Evolutionary conservation across 2,113 vertebrate genomes (phyloP).

Genomic region (Drymodes brunneopygia): DNA sequence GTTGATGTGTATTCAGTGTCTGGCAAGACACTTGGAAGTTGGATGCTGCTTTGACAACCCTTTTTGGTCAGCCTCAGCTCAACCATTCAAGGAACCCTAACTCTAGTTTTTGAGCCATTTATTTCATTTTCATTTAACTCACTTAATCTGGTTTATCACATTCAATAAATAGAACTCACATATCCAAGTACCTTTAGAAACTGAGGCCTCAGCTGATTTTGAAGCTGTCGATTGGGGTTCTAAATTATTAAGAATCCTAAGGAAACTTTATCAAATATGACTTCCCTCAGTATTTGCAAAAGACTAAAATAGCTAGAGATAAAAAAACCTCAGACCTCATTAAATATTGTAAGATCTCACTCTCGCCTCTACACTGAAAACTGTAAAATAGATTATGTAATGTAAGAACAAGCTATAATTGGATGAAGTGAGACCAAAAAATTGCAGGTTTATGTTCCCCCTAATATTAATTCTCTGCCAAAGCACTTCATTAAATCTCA

Average conservation of each 20-base stretch:
- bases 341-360: neutral
- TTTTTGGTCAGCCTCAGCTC: neutral
- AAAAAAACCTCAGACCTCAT: neutral
- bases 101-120: neutral
- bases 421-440: slow-evolving; percentile 51
- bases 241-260: neutral
- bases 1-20: neutral
- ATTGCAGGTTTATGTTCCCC: slow-evolving; percentile 6
- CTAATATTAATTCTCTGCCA: slow-evolving; percentile 49
- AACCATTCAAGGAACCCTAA: neutral
- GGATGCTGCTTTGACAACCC: neutral
- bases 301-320: slow-evolving; percentile 5
- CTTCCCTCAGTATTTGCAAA: neutral
- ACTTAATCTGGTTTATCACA: neutral
- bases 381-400: slow-evolving; percentile 47
- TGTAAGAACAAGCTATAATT: slow-evolving; percentile 45
- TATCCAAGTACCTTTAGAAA: neutral
- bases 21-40: neutral
- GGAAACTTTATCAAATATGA: neutral
- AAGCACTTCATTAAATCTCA: slow-evolving; percentile 61
- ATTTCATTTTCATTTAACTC: neutral
- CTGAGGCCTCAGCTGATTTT: neutral
- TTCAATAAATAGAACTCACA: neutral
- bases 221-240: neutral
- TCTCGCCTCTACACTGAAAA: neutral